Conservation (phyloP, 1,140 invertebrate species). For the Tribolium madens region DNA sequence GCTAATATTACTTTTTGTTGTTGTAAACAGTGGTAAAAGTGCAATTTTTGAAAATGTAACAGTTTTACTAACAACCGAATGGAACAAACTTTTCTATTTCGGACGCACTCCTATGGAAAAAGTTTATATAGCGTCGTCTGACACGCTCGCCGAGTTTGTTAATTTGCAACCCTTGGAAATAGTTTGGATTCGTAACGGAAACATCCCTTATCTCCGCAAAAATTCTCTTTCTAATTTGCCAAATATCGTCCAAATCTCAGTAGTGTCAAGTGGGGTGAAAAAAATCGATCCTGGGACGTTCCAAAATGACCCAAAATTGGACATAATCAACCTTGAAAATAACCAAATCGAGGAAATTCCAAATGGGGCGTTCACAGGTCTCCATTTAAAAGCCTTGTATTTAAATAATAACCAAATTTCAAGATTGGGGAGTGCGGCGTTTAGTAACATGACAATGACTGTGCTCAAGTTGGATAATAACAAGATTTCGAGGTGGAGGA, state of each 20-base stretch:
- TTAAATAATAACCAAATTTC: conserved; percentile 14
- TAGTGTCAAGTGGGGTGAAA: neutral
- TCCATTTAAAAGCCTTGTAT: neutral
- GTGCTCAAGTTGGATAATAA: neutral
- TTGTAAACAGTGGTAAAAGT: neutral
- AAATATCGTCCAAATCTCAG: neutral
- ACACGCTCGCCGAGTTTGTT: neutral
- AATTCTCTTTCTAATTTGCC: conserved; percentile 7
- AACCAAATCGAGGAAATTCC: conserved; percentile 4
- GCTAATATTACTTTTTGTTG: neutral
- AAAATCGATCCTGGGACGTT: conserved; percentile 17
- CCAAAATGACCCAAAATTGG: conserved; percentile 13
- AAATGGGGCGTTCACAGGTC: conserved; percentile 22
- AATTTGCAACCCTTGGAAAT: conserved; percentile 4
- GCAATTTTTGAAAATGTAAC: conserved; percentile 6
- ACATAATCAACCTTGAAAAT: neutral
- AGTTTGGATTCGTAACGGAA: neutral
- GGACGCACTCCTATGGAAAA: neutral
- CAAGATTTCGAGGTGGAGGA: conserved; percentile 16
- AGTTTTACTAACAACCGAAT: neutral
- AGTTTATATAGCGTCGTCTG: neutral
- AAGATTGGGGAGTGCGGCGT: neutral
- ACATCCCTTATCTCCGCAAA: neutral
- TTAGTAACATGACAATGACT: conserved; percentile 15
- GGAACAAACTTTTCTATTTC: neutral